Conservation (phyloP, 1,140 invertebrate species). For the Macrostomum lignano region DNA sequence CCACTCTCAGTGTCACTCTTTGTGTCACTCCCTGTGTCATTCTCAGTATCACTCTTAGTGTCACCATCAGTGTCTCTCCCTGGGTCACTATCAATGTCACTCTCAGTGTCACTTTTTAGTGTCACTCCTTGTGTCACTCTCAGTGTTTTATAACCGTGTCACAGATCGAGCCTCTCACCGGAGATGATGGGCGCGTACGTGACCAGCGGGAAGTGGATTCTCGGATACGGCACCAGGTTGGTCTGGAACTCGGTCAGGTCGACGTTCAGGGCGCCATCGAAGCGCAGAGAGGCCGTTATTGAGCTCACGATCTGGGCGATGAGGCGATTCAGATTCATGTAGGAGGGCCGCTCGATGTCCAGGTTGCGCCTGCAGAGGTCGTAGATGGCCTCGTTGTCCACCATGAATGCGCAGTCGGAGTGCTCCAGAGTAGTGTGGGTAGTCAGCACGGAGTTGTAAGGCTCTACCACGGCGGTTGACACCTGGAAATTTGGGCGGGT, state of each 20-base stretch:
- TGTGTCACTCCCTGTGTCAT: too few relatives aligned
- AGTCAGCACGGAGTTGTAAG: conserved; percentile 26
- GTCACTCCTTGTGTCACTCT: too few relatives aligned
- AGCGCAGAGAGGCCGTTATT: conserved; percentile 52
- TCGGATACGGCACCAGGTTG: conserved; percentile 9
- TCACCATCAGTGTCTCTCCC: too few relatives aligned
- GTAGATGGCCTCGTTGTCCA: conserved; percentile 34
- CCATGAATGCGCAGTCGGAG: conserved; percentile 30
- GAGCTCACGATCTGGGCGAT: conserved; percentile 29
- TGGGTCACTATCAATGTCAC: too few relatives aligned
- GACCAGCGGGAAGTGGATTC: conserved; percentile 8
- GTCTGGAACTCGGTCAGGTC: conserved; percentile 45
- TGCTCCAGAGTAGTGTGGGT: conserved; percentile 24
- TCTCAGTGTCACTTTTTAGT: too few relatives aligned
- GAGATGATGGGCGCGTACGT: conserved; percentile 7
- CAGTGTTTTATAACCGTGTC: not conserved
- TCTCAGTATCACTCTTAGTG: too few relatives aligned
- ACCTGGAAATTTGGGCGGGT: conserved; percentile 9
- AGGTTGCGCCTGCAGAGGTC: conserved; percentile 34
- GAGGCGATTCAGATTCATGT: conserved; percentile 36
- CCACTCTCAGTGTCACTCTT: too few relatives aligned
- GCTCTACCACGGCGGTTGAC: conserved; percentile 27
- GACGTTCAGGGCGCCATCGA: conserved; percentile 41
- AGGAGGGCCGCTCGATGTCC: conserved; percentile 52
- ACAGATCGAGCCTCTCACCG: not conserved